Percentiles rank a stretch among this genome's conserved stretches.
phyloP scores from a whole-genome alignment of 2,113 vertebrate genomes.

The Phalacrocorax pelagicus region DNA sequence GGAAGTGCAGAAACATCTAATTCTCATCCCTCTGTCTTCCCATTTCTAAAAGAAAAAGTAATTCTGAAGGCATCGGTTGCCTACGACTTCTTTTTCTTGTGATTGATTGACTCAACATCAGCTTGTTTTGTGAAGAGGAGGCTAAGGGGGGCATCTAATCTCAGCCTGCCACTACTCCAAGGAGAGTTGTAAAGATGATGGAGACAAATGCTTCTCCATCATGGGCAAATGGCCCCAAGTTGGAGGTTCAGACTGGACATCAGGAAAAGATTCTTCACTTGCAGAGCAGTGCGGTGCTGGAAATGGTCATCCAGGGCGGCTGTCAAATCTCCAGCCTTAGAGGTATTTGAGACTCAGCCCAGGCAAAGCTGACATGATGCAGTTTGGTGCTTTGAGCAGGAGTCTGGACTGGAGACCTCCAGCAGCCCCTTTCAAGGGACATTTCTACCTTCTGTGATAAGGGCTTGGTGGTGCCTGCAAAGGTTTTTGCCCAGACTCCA shows the following conservation, averaged over 20 bases:
- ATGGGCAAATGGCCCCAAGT: background rate
- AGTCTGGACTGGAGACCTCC: background rate
- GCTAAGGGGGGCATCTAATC: background rate
- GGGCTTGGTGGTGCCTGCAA: background rate
- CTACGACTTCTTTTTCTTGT: background rate
- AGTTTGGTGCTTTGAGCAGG: background rate
- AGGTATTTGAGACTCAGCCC: background rate
- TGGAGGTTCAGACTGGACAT: background rate
- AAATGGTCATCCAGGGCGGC: accelerated
- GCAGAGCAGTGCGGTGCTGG: background rate
- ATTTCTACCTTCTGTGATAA: background rate
- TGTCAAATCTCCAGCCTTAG: background rate
- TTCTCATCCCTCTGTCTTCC: background rate
- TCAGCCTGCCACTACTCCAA: background rate
- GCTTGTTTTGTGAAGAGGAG: background rate
- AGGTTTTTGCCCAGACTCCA: background rate
- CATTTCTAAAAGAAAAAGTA: background rate
- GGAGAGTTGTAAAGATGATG: background rate
- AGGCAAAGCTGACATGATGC: background rate
- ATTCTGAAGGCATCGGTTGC: background rate
- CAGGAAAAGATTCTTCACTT: background rate
- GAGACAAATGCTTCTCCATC: background rate
- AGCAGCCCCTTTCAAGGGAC: background rate
- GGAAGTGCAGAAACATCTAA: background rate
- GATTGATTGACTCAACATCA: background rate